Evolutionary conservation across 2,888 invertebrate species (phyloP).

Genomic region (Acleris emargana): DNA sequence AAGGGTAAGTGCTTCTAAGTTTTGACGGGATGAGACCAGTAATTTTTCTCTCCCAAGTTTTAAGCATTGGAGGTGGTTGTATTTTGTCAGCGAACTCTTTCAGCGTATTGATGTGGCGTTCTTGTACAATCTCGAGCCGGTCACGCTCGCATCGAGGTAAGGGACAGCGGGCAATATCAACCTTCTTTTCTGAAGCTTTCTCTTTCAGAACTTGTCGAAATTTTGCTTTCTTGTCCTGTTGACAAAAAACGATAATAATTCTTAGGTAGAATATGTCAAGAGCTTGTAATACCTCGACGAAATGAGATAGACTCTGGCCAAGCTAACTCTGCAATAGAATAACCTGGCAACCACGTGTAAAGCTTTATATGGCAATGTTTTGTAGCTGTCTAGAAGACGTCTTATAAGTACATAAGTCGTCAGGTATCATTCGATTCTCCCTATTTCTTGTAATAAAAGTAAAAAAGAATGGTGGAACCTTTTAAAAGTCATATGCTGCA

Average conservation of each 20-base stretch:
- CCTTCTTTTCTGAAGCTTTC: conserved; percentile 66
- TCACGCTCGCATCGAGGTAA: conserved; percentile 69
- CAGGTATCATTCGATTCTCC: too few species aligned
- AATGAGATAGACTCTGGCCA: too few species aligned
- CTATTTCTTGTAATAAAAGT: too few species aligned
- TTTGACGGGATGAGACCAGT: conserved; percentile 79
- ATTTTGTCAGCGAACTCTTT: conserved; percentile 83
- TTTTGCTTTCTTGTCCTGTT: conserved; percentile 72
- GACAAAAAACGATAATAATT: background rate
- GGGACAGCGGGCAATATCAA: conserved; percentile 62
- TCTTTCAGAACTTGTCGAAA: conserved; percentile 71
- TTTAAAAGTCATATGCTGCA: too few species aligned
- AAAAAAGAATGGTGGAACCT: too few species aligned
- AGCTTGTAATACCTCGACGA: too few species aligned
- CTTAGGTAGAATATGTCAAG: too few species aligned
- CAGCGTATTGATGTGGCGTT: conserved; percentile 80
- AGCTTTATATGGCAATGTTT: too few species aligned
- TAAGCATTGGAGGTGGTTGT: conserved; percentile 85
- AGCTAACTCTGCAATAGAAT: too few species aligned
- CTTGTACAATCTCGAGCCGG: conserved; percentile 74
- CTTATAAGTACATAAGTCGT: too few species aligned
- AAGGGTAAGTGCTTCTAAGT: conserved; percentile 82
- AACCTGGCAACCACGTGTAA: too few species aligned
- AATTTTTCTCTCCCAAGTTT: conserved; percentile 85
- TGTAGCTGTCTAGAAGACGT: too few species aligned